phyloP scores from a whole-genome alignment of 2,113 vertebrate species.

The Urocynchramus pylzowi region DNA sequence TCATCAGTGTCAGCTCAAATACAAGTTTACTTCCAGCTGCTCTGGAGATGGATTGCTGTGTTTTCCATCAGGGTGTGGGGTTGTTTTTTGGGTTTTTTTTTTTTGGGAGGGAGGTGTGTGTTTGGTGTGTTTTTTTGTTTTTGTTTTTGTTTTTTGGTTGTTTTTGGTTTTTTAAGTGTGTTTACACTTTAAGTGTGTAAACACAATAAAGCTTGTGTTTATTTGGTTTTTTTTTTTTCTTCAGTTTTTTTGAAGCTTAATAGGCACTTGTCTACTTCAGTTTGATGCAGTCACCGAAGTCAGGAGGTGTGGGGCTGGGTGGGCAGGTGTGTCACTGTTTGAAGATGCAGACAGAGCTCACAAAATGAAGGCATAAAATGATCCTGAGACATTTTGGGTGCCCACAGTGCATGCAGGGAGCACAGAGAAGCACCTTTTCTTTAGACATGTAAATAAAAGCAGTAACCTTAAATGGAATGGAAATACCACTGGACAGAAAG shows the following conservation, averaged over 20 bases:
- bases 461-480: background rate
- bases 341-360: background rate
- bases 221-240: no score
- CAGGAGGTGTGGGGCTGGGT: background rate
- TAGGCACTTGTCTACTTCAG: background rate
- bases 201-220: no score
- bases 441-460: background rate
- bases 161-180: no score
- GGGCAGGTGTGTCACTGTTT: background rate
- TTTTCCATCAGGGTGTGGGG: background rate
- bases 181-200: no score
- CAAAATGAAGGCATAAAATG: background rate
- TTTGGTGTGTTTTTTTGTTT: no score
- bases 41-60: background rate
- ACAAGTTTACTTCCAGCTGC: background rate
- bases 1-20: background rate
- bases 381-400: background rate
- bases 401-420: accelerated
- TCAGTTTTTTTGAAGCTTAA: background rate
- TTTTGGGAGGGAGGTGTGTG: no score
- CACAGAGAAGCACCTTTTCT: background rate
- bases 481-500: background rate
- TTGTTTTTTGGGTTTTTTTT: background rate
- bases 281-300: background rate
- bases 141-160: no score